Conservation (phyloP, 2,888 invertebrate species). For the Brenthis ino region DNA sequence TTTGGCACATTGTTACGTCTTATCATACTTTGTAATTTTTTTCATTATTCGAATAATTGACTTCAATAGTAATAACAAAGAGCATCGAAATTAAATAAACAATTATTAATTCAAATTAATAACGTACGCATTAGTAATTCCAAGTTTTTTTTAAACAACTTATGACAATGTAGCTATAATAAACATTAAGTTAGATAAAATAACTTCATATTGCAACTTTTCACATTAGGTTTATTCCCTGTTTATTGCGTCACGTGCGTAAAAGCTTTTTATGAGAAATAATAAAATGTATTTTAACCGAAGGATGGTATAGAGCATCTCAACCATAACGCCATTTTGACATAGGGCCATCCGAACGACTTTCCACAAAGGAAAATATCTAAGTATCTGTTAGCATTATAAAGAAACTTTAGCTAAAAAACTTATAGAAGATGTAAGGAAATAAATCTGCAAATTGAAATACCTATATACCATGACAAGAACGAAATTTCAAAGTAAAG, state of each 20-base stretch:
- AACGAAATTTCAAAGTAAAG: not conserved
- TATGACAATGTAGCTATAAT: no score
- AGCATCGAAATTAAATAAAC: no score
- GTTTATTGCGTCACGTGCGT: slow-evolving; percentile 22
- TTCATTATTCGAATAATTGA: no score
- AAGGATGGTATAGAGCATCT: not conserved
- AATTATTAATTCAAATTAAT: not conserved
- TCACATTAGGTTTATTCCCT: slow-evolving; percentile 20
- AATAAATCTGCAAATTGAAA: not conserved
- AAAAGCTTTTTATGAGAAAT: slow-evolving; percentile 27
- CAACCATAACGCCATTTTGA: not conserved
- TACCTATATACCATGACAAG: not conserved
- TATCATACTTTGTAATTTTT: no score
- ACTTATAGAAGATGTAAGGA: not conserved
- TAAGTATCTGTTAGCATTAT: no score
- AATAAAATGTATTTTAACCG: slow-evolving; percentile 23
- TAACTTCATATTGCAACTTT: slow-evolving; percentile 11
- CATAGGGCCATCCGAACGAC: no score
- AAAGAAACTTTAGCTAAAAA: no score
- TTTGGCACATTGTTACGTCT: no score
- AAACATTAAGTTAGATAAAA: not conserved
- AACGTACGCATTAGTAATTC: not conserved
- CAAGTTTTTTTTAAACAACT: not conserved
- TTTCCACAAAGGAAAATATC: no score
- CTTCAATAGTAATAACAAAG: no score